Evolutionary conservation across 1,140 invertebrate species (phyloP), one percentile per base, ranked within the genome.

Genomic region (silkworm (Bombyx mori)): DNA sequence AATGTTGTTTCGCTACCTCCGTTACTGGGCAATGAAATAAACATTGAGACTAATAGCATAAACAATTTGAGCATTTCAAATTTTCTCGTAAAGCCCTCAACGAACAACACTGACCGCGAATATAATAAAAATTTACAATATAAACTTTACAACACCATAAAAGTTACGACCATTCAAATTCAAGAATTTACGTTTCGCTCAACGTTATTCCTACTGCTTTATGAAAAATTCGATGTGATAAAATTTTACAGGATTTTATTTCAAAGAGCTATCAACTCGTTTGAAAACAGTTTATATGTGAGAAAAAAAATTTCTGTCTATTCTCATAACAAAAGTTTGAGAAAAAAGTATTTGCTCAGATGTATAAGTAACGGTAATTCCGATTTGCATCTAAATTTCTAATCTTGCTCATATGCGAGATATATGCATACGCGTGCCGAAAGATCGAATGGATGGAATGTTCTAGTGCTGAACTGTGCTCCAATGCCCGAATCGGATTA

Each of bases 321-420:
- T 1, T 35, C 2, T 35, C 26, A 35, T 35, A 35, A 35, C 26
- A 35, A 73, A 60, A 60, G 69, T 75, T 71, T 66, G 63, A 73
- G 54, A 70, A 63, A 71, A 69, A 65, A 59, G 69, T 81, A 77
- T 79, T 83, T 79, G 75, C 68, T 71, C 77, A 74, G 76, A 77
- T 81, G 81, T 81, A 18, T 18, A 18, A 18, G 12, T 18, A 18
- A 18, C 79, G 74, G 78, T 69, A 74, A 79, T 83, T 83, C 76
- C 77, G 77, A 83, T 83, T 83, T 83, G 73, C 77, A 83, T 83
- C 75, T 71, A 79, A 81, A 83, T 83, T 75, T 78, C 80, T 68
- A 63, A 71, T 63, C 77, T 63, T 51, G 71, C 69, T 75, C 75
- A 68, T 66, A 72, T 61, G 60, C 60, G 60, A 60, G 52, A 53